These are phyloP conservation scores for Ascaphus truei DNA, from an alignment of 2,113 vertebrate species.

Conservation along the genomic window DNA sequence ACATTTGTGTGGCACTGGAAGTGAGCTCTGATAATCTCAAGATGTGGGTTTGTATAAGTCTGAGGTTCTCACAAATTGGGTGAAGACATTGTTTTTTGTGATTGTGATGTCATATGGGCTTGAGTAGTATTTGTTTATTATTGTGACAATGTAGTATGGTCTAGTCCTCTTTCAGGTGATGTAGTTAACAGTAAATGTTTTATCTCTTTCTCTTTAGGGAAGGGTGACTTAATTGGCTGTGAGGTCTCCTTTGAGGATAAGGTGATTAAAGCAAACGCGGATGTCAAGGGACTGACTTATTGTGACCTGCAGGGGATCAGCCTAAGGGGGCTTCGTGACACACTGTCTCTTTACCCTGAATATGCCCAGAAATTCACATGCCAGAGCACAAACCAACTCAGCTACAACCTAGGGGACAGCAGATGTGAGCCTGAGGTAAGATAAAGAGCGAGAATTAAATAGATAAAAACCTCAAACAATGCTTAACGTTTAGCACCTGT, in stretches of 20 bases:
- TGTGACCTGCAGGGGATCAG: conserved; percentile 61
- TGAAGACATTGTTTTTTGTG: no score
- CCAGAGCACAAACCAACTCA: conserved; percentile 55
- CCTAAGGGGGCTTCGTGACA: conserved; percentile 50
- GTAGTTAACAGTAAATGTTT: background rate
- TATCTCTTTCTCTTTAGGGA: conserved; percentile 41
- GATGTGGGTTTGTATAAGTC: no score
- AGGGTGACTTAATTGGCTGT: conserved; percentile 61
- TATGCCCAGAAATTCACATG: conserved; percentile 55
- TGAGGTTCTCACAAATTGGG: no score
- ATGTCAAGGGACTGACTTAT: conserved; percentile 57
- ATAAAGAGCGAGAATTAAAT: no score
- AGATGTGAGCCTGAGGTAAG: conserved; percentile 49
- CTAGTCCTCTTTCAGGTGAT: background rate
- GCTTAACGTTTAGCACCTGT: no score
- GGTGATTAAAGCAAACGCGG: conserved; percentile 54
- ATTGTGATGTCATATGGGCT: no score
- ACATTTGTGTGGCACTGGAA: no score
- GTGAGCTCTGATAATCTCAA: no score
- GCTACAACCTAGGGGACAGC: conserved; percentile 59
- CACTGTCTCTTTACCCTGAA: conserved; percentile 55
- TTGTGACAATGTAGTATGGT: no score
- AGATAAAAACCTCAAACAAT: no score
- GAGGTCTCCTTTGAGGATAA: conserved; percentile 48
- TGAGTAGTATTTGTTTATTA: no score